phyloP scores from a whole-genome alignment of 2,888 invertebrate genomes.

The Eristalis intricaria region DNA sequence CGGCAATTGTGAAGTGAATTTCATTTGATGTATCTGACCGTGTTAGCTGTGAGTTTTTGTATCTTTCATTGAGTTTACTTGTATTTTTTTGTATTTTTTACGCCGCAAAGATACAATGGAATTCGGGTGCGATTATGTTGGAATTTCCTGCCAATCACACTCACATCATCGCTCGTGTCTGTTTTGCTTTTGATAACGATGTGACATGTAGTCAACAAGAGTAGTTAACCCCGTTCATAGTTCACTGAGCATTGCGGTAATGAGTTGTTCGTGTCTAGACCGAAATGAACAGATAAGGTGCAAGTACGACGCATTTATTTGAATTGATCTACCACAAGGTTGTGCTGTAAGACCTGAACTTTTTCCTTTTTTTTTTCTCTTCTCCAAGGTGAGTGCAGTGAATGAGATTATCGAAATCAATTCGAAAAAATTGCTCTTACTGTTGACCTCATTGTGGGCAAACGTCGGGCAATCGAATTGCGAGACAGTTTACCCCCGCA shows the following conservation, averaged over 20 bases:
- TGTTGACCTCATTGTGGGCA: too few relatives aligned
- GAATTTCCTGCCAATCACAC: slow-evolving; percentile 4
- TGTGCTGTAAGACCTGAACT: neutral
- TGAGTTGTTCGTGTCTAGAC: neutral
- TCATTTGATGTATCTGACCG: neutral
- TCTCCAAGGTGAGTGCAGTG: neutral
- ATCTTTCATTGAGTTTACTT: slow-evolving; percentile 6
- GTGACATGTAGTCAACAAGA: neutral
- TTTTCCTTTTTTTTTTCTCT: neutral
- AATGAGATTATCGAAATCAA: neutral
- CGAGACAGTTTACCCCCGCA: too few relatives aligned
- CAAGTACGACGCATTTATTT: neutral
- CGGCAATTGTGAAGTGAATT: slow-evolving; percentile 22
- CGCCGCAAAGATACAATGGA: slow-evolving; percentile 6
- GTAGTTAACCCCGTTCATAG: neutral
- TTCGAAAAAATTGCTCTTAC: too few relatives aligned
- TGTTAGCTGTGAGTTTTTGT: neutral
- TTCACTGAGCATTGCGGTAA: neutral
- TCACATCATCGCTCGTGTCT: neutral
- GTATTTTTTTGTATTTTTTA: too few relatives aligned
- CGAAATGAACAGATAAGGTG: neutral
- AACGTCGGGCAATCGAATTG: too few relatives aligned
- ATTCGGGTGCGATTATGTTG: neutral
- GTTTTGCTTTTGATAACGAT: slow-evolving; percentile 8
- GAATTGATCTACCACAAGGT: neutral